Evolutionary conservation across 2,797 vertebrate species (phyloP), one percentile per base, ranked within the genome.

Genomic region (Enteromius thamalakanensis): DNA sequence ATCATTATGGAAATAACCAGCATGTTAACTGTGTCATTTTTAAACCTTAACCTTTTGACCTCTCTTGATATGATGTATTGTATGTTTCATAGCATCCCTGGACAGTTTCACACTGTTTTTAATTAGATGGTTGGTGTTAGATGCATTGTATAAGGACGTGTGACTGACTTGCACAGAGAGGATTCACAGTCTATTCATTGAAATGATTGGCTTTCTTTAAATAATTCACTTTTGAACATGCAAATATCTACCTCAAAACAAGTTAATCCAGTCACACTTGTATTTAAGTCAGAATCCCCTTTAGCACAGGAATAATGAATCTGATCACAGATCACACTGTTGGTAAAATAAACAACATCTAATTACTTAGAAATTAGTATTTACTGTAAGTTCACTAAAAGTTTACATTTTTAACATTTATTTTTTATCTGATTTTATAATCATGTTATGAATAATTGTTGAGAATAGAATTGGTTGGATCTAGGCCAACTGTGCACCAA

Each of bases 241-340:
- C 51, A 82, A 68, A 68, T 69, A 82, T 32, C 47, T 29, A 55
- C 7, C 34, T 47, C 4, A 8, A 70, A 78, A 83, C 82, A 47
- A 69, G 75, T 60, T 37, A 49, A 67, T 83, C 81, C 53, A 26
- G 81, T 77, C 40, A 40, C 65, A 78, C 81, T 78, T 77, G 34
- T 69, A 47, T 45, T 65, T 12, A 47, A 23, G 21, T 62, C 40
- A 47, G 29, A 81, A 72, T 72, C n/a, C 11, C 47, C 69, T 81
- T 81, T 64, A 26, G 72, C 42, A 74, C 9, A 12, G 14, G 69
- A 1, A 47, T 17, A 74, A 71, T 74, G 45, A 47, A 47, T 74
- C 29, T 81, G 55, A 64, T 81, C 37, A 60, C 53, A 80, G 37
- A 47, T 71, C 3, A 29, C 51, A 70, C 51, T 70, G 58, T 45